These are phyloP conservation scores for Catajapyx aquilonaris DNA, from an alignment of 1,140 invertebrate genomes.

Conservation along the genomic window DNA sequence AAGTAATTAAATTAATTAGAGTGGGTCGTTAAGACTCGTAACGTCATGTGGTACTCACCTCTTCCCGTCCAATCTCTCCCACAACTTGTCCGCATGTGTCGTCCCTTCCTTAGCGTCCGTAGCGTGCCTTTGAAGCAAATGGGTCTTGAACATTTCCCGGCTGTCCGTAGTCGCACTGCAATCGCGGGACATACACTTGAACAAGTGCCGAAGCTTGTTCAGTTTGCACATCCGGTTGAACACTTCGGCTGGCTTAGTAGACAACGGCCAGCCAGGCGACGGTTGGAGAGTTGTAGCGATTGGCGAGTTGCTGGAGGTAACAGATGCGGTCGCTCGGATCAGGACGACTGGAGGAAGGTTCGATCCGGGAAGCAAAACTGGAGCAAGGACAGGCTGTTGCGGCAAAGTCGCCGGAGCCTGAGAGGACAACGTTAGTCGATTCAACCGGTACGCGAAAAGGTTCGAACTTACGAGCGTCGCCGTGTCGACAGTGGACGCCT, in stretches of 20 bases:
- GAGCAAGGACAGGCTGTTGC: no score
- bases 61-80: no score
- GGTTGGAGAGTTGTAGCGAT: background rate
- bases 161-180: constrained; percentile 27
- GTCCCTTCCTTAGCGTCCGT: no score
- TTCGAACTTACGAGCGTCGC: no score
- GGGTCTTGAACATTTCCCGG: constrained; percentile 18
- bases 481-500: background rate
- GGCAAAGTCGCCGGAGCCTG: no score
- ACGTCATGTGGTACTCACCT: no score
- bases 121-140: no score
- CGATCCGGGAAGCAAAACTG: background rate
- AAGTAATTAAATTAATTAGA: no score
- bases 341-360: constrained; percentile 1
- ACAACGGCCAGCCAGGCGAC: constrained; percentile 3
- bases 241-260: constrained; percentile 15
- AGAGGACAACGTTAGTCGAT: no score
- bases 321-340: background rate
- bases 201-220: constrained; percentile 22
- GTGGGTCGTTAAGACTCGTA: no score
- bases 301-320: background rate
- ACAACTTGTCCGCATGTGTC: no score
- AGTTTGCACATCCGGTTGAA: constrained; percentile 18
- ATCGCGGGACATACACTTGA: constrained; percentile 30
- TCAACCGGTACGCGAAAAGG: no score